Evolutionary conservation across 2,797 vertebrate genomes (phyloP).

Genomic region (Eptatretus atami): DNA sequence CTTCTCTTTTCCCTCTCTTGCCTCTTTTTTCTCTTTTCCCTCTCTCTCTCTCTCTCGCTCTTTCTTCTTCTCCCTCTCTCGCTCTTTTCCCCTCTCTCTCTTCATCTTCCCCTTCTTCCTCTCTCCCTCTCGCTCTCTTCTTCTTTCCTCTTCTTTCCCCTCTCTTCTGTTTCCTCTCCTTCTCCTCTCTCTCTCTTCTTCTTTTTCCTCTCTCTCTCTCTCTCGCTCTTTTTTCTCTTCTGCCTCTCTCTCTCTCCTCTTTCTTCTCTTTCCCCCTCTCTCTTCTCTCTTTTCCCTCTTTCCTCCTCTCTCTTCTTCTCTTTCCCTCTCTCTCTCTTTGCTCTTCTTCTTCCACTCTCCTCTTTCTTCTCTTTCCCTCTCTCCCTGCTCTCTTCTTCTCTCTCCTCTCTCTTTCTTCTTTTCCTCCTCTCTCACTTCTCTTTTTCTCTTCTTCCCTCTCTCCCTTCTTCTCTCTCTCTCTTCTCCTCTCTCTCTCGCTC

Average conservation of each 20-base stretch:
- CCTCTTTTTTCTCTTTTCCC: no score
- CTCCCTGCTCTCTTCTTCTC: background rate
- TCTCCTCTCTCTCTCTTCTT: background rate
- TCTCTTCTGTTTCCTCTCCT: no score
- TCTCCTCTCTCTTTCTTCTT: background rate
- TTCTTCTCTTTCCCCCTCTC: background rate
- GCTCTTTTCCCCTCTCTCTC: background rate
- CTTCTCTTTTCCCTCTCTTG: no score
- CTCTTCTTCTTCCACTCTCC: background rate
- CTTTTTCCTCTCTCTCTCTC: background rate
- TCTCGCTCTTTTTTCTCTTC: background rate
- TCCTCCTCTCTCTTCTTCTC: background rate
- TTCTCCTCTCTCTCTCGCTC: no score
- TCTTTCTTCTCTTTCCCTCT: background rate
- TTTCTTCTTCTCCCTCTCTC: no score
- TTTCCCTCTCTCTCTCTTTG: background rate
- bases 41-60: no score
- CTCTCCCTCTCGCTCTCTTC: background rate
- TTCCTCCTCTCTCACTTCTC: background rate
- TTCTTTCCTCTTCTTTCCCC: no score
- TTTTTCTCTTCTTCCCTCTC: background rate
- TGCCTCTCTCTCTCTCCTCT: background rate
- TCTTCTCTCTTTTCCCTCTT: background rate
- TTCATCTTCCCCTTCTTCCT: background rate
- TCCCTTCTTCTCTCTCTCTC: no score